Evolutionary conservation across 2,888 invertebrate species (phyloP).

Genomic region (Leucoma salicis): DNA sequence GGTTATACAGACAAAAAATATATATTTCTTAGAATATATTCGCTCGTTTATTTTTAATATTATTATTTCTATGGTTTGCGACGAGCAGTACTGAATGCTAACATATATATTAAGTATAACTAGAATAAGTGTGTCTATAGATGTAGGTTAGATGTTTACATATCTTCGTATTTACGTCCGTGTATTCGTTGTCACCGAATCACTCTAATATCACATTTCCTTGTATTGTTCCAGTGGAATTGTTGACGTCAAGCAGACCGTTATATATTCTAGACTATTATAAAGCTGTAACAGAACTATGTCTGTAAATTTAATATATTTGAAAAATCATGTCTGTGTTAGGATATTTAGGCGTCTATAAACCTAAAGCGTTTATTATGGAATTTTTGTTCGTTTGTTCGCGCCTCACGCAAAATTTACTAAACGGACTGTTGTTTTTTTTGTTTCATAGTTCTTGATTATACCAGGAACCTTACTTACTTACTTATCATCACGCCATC

Average conservation of each 20-base stretch:
- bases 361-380: no score
- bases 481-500: no score
- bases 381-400: no score
- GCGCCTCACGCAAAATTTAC: no score
- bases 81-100: constrained; percentile 57
- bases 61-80: constrained; percentile 32
- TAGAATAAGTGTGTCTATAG: constrained; percentile 50
- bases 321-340: no score
- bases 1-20: constrained; percentile 4
- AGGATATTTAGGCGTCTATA: no score
- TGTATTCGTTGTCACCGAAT: constrained; percentile 10
- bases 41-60: constrained; percentile 50
- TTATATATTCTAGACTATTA: no score
- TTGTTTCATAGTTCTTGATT: no score
- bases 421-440: no score
- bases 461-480: no score
- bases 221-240: constrained; percentile 25
- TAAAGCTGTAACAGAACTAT: no score
- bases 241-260: constrained; percentile 6
- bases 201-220: constrained; percentile 2
- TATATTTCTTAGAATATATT: constrained; percentile 39
- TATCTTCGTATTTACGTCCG: constrained; percentile 30
- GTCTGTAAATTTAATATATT: no score
- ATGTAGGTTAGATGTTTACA: constrained; percentile 47
- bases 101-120: constrained; percentile 18